phyloP scores from a whole-genome alignment of 2,888 invertebrate genomes.

The Macrophya alboannulata region DNA sequence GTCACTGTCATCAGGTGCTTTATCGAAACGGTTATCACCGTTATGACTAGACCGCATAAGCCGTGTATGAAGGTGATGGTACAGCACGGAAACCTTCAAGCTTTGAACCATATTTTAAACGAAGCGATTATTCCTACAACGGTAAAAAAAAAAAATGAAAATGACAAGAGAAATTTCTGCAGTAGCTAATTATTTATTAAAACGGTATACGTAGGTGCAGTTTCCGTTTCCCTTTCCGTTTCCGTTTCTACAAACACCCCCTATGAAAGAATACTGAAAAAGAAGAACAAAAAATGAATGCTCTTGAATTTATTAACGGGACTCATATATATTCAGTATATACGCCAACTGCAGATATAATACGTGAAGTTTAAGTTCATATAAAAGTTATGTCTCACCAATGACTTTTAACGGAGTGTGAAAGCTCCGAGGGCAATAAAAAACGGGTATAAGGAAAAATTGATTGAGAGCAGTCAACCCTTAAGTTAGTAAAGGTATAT shows the following conservation, averaged over 20 bases:
- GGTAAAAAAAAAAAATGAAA: neutral
- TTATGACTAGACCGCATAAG: conserved; percentile 22
- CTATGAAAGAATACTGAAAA: neutral
- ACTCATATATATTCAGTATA: neutral
- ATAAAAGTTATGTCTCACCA: conserved; percentile 22
- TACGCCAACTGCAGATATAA: conserved; percentile 18
- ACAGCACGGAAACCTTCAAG: neutral
- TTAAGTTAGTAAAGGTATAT: neutral
- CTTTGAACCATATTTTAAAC: neutral
- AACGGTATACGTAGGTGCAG: neutral
- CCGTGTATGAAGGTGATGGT: conserved; percentile 18
- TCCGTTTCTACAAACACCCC: neutral
- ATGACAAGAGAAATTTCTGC: neutral
- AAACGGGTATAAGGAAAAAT: neutral
- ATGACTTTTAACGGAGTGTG: neutral
- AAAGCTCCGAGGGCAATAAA: neutral
- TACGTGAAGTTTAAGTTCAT: neutral
- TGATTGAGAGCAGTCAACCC: neutral
- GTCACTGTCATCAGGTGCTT: conserved; percentile 77
- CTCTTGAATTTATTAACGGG: conserved; percentile 25
- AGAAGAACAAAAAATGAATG: neutral
- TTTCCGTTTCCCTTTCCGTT: conserved; percentile 1
- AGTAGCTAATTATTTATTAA: neutral
- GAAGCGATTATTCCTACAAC: neutral
- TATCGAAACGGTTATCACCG: conserved; percentile 74